These are phyloP conservation scores for Leptopilina syphax DNA, from an alignment of 2,888 invertebrate species.

Conservation along the genomic window DNA sequence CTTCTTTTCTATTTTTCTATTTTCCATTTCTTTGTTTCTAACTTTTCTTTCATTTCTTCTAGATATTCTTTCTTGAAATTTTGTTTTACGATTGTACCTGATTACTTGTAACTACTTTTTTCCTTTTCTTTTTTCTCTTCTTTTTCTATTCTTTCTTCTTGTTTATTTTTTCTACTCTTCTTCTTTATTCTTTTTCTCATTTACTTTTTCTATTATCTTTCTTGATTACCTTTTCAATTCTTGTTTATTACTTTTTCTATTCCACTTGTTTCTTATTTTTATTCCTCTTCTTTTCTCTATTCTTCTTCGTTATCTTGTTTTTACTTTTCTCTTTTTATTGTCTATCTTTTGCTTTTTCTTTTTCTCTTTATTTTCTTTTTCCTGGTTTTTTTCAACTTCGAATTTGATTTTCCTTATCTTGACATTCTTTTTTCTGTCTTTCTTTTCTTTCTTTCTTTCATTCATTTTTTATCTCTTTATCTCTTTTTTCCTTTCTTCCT, in stretches of 20 bases:
- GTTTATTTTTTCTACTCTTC: not conserved
- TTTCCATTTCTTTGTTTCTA: not conserved
- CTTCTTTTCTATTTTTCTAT: not conserved
- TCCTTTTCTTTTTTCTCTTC: constrained; percentile 18
- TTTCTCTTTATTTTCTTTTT: constrained; percentile 37
- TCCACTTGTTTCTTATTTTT: not conserved
- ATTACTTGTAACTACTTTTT: constrained; percentile 44
- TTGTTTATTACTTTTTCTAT: not conserved
- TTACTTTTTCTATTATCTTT: not conserved
- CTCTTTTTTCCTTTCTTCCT: no score
- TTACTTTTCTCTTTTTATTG: not conserved
- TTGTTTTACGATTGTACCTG: constrained; percentile 32
- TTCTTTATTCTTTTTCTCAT: constrained; percentile 26
- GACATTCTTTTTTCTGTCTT: no score
- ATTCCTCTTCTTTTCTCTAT: not conserved
- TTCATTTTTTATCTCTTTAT: no score
- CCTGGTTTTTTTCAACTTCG: no score
- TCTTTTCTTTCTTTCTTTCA: no score
- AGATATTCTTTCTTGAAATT: not conserved
- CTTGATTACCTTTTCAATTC: constrained; percentile 9
- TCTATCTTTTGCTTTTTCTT: not conserved
- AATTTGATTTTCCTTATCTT: no score
- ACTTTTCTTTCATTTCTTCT: constrained; percentile 5
- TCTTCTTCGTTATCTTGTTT: not conserved
- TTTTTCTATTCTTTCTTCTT: constrained; percentile 9